Conservation (phyloP, 2,797 vertebrate genomes). For the Pristis pectinata region DNA sequence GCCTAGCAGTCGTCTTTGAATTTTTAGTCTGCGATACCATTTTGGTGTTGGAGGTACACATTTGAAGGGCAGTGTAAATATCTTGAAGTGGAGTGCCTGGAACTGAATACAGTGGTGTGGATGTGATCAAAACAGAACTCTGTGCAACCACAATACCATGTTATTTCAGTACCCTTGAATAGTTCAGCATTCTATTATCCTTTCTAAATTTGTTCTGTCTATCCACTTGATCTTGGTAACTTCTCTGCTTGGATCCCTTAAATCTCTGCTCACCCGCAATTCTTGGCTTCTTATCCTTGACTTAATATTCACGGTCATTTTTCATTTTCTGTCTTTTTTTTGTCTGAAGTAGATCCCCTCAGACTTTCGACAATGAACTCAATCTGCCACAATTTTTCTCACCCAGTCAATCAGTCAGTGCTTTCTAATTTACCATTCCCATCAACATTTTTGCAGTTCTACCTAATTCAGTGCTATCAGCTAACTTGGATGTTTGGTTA, state of each 20-base stretch:
- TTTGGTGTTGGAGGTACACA: not conserved
- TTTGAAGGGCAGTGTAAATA: not conserved
- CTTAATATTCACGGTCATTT: too few species aligned
- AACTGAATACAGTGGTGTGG: not conserved
- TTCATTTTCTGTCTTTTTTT: not conserved
- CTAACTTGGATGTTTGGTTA: too few species aligned
- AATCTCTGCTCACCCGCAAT: not conserved
- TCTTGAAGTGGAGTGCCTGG: not conserved
- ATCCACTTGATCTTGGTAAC: not conserved
- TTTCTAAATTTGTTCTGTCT: not conserved
- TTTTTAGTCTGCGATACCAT: not conserved
- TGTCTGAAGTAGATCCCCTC: not conserved
- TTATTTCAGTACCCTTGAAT: not conserved
- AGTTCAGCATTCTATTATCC: not conserved
- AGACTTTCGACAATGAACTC: not conserved
- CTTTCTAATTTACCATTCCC: not conserved
- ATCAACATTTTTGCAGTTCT: not conserved
- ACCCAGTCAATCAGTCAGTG: not conserved
- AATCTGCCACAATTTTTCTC: not conserved
- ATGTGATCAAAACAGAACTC: not conserved
- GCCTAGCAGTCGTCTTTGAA: not conserved
- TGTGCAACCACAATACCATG: not conserved
- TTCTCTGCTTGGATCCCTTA: not conserved
- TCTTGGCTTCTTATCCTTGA: not conserved
- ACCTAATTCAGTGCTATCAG: not conserved